These are phyloP conservation scores for Platysteira castanea DNA, from an alignment of 2,113 vertebrate genomes.

Conservation along the genomic window DNA sequence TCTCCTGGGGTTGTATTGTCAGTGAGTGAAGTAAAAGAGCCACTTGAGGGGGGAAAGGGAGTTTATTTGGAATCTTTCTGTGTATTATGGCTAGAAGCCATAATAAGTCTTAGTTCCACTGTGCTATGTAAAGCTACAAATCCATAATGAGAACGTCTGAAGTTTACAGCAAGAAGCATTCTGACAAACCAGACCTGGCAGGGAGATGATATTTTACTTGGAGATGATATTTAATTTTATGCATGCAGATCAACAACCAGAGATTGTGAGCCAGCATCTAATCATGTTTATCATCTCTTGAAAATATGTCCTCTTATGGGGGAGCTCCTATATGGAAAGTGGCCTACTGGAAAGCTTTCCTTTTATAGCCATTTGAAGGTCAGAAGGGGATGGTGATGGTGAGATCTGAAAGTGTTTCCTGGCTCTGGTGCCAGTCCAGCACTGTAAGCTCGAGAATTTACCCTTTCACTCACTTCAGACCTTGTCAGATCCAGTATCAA, in stretches of 20 bases:
- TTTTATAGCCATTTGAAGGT: neutral
- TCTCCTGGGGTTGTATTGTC: conserved; percentile 26
- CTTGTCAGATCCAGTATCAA: neutral
- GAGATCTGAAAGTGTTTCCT: neutral
- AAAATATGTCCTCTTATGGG: neutral
- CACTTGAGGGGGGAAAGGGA: neutral
- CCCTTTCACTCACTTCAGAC: neutral
- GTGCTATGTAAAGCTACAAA: neutral
- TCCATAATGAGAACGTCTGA: neutral
- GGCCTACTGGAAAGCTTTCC: neutral
- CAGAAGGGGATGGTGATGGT: neutral
- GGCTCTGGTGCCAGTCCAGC: neutral
- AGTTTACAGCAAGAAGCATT: neutral
- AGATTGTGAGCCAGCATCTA: neutral
- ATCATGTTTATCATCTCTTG: neutral
- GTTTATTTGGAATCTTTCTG: neutral
- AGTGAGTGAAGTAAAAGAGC: neutral
- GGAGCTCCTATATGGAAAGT: neutral
- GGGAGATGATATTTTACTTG: neutral
- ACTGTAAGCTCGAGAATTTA: neutral
- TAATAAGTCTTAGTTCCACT: neutral
- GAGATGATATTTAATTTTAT: neutral
- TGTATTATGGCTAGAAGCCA: neutral
- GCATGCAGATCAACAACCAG: neutral
- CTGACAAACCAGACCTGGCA: neutral